These are phyloP conservation scores for Lumbricus terrestris DNA, from an alignment of 2,888 invertebrate species.

Conservation along the genomic window DNA sequence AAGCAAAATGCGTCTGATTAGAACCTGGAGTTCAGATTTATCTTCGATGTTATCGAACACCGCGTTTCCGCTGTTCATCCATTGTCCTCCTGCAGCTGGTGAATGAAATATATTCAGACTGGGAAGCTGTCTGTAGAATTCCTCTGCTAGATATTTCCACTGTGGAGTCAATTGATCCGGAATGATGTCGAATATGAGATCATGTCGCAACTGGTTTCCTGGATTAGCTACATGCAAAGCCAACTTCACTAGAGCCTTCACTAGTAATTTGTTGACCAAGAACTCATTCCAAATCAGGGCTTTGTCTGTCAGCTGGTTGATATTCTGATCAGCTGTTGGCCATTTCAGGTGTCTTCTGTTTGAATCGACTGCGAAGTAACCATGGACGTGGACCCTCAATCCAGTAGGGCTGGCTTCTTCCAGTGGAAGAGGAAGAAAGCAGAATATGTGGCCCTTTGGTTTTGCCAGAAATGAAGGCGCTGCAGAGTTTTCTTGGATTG, in stretches of 20 bases:
- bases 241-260: not conserved
- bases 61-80: not conserved
- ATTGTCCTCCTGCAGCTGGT: not conserved
- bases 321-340: conserved; percentile 25
- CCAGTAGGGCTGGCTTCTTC: conserved; percentile 30
- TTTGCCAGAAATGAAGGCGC: not conserved
- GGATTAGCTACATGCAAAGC: not conserved
- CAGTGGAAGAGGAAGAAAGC: conserved; percentile 32
- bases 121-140: not conserved
- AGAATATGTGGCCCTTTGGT: conserved; percentile 29
- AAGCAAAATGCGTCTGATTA: not conserved
- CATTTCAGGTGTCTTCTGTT: conserved; percentile 30
- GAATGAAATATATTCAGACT: not conserved
- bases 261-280: conserved; percentile 36
- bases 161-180: conserved; percentile 1
- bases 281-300: conserved; percentile 49
- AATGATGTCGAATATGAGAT: conserved; percentile 9
- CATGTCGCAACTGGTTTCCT: not conserved
- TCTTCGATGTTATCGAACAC: not conserved
- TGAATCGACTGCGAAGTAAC: conserved; percentile 32
- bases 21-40: not conserved
- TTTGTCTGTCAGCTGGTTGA: conserved; percentile 41
- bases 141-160: not conserved
- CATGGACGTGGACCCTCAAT: conserved; percentile 30
- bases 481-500: conserved; percentile 18